Base-by-base conservation (phyloP, 2,113 vertebrate species). In the Coracopsis vasa region DNA sequence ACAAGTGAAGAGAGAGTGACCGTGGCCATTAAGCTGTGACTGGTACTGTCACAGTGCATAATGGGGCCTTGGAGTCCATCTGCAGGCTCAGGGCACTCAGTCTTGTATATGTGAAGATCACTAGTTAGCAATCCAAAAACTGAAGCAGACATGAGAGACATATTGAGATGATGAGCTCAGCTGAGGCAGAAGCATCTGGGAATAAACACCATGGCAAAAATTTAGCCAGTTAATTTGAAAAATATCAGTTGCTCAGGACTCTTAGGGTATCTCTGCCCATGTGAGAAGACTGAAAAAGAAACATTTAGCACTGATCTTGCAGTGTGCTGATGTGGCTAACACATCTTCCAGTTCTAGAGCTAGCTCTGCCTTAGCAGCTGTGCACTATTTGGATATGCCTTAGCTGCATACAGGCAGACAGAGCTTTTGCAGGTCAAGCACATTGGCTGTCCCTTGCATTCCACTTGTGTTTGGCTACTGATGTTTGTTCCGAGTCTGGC, bases 121-220 rank as follows among this genome's bases (percentile, higher is more conserved):
- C 16, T 15, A 25, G n/a, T 24, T 47, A 51, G 37, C 24, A 51
- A 56, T 2, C 31, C 29, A 41, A 54, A 82, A 69, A 11, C 1
- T 18, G 51, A 75, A 71, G 42, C 0, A 16, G n/a, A 41, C 48
- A 53, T 2, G 3, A 24, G 18, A 70, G 13, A 41, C 41, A 10
- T 10, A 69, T 18, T 8, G 35, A 44, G 35, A 33, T 0, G 4
- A 71, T 5, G 21, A 86, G 66, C 66, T 80, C 37, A 18, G 44
- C 35, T 23, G 35, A 70, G 71, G 27, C 23, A 75, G 56, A 44
- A 65, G 13, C 39, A 39, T 4, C 41, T 6, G 33, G 44, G 56
- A 5, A 64, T 0, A 16, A 54, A 20, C 1, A 0, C 0, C 1
- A 19, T 14, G 54, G 13, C 39, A 89, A 77, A 60, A 75, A 60